Percentiles rank a stretch among this genome's conserved stretches.
phyloP scores from a whole-genome alignment of 2,113 vertebrate species.

The Saccopteryx leptura region DNA sequence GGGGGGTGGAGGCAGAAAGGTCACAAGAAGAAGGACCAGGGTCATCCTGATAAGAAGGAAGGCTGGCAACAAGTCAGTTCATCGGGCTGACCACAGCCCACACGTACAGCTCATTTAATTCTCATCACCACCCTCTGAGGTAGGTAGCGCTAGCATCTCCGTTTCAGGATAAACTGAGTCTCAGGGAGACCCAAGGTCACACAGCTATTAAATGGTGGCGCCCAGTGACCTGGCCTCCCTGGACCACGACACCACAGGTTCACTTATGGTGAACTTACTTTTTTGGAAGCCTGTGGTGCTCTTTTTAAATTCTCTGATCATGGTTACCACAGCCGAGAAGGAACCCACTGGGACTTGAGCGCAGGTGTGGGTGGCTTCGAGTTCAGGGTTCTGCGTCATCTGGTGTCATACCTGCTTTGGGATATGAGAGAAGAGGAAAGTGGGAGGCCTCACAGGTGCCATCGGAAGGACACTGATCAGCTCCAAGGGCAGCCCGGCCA shows the following conservation, averaged over 20 bases:
- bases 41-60: no score
- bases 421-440: no score
- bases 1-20: not conserved
- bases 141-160: not conserved
- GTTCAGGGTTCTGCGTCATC: not conserved
- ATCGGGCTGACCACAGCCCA: not conserved
- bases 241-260: accelerated
- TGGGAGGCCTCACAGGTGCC: not conserved
- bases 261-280: not conserved
- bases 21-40: not conserved
- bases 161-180: not conserved
- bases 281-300: not conserved
- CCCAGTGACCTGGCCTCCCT: not conserved
- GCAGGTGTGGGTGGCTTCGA: not conserved
- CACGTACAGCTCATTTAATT: not conserved
- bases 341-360: not conserved
- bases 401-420: not conserved
- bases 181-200: not conserved
- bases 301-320: not conserved
- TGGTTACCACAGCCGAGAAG: not conserved
- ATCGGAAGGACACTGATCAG: not conserved
- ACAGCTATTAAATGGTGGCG: not conserved
- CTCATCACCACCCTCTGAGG: not conserved
- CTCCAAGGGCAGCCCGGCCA: not conserved
- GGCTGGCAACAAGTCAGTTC: no score